Evolutionary conservation across 2,888 invertebrate genomes (phyloP).

Genomic region (Tineola bisselliella): DNA sequence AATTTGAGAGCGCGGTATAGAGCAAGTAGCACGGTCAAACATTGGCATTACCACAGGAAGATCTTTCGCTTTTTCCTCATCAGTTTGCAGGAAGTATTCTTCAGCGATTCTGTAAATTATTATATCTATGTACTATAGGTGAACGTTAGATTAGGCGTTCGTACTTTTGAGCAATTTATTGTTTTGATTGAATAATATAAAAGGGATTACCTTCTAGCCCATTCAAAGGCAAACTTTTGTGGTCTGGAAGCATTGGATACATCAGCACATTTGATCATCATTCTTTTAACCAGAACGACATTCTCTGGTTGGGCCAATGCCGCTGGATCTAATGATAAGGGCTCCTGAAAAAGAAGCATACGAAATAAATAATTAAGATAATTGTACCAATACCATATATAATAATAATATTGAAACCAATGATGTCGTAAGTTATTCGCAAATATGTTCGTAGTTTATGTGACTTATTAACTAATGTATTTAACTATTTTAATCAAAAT

Average conservation of each 20-base stretch:
- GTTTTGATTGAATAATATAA: too few relatives aligned
- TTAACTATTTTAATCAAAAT: too few relatives aligned
- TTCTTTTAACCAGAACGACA: conserved; percentile 86
- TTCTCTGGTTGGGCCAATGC: conserved; percentile 78
- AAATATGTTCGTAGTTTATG: too few relatives aligned
- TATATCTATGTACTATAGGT: neutral
- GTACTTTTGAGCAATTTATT: too few relatives aligned
- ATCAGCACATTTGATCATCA: conserved; percentile 99
- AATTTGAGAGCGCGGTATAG: conserved; percentile 97
- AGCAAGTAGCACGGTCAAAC: conserved; percentile 94
- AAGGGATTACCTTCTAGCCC: conserved; percentile 77
- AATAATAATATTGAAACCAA: too few relatives aligned
- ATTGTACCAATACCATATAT: too few relatives aligned
- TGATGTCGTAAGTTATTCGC: too few relatives aligned
- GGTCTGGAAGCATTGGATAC: conserved; percentile 97
- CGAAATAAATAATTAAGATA: too few relatives aligned
- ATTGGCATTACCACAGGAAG: conserved; percentile 98
- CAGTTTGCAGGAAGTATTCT: conserved; percentile 97
- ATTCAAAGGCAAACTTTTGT: conserved; percentile 83
- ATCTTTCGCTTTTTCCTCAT: conserved; percentile 89
- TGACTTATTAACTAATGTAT: too few relatives aligned
- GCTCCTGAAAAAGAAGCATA: conserved; percentile 51
- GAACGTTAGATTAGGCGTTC: too few relatives aligned
- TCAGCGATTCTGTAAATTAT: conserved; percentile 81
- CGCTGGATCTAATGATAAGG: conserved; percentile 47